A percentile compares a stretch with the other conserved stretches of the same genome.
phyloP scores from a whole-genome alignment of 1,140 invertebrate species.

The Pristionchus pacificus region DNA sequence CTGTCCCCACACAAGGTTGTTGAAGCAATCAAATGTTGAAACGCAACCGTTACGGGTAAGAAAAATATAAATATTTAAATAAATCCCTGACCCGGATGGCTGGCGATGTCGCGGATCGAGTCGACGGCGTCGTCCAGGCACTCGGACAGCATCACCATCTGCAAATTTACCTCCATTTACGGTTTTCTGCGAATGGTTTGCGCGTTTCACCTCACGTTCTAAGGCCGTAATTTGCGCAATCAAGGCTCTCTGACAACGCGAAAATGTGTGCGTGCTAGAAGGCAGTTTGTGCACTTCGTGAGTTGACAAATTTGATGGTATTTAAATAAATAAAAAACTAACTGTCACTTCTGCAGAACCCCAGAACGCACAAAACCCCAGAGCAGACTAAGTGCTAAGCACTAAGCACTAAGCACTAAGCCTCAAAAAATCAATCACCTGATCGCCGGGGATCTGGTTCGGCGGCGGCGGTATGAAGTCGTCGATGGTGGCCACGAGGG shows the following conservation, averaged over 20 bases:
- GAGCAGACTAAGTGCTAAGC: neutral
- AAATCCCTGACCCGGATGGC: neutral
- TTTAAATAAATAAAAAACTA: neutral
- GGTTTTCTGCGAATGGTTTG: neutral
- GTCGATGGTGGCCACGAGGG: neutral
- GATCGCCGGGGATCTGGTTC: neutral
- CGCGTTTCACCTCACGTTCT: neutral
- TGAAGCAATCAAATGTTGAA: neutral
- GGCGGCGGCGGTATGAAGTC: neutral
- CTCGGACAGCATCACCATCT: slow-evolving; percentile 1
- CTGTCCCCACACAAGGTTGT: neutral
- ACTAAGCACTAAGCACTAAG: too few relatives aligned
- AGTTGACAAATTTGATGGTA: too few relatives aligned
- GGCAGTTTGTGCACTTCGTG: too few relatives aligned
- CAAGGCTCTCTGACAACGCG: neutral
- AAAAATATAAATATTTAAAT: too few relatives aligned
- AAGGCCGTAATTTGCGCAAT: neutral
- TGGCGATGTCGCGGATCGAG: neutral
- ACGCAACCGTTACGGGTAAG: too few relatives aligned
- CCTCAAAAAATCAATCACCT: too few relatives aligned
- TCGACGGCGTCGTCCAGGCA: neutral
- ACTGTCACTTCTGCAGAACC: too few relatives aligned
- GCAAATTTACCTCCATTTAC: neutral
- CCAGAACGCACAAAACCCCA: too few relatives aligned
- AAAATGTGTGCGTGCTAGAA: neutral